Percentiles rank a stretch among this genome's conserved stretches.
Conservation (phyloP, 2,113 vertebrate genomes). For the Athene cunicularia region DNA sequence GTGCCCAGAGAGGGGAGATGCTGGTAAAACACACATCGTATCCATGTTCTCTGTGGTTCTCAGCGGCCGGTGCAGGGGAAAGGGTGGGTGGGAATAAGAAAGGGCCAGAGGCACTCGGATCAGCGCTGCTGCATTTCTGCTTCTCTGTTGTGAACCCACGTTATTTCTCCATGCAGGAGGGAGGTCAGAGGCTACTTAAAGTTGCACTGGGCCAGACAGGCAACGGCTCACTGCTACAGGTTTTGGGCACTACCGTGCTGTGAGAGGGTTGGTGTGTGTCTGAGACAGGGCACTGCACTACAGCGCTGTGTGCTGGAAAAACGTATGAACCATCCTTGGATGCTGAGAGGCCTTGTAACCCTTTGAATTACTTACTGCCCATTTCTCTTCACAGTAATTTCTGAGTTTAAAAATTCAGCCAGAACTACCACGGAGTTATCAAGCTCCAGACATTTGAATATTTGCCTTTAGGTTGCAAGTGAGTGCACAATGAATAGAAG, state of each 20-base stretch:
- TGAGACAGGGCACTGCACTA: background rate
- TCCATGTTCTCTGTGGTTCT: accelerated
- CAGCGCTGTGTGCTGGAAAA: background rate
- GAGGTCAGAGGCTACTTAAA: background rate
- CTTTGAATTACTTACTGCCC: background rate
- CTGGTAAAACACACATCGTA: background rate
- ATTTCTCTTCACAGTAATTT: background rate
- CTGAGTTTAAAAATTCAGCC: background rate
- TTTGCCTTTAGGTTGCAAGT: slow-evolving; percentile 52
- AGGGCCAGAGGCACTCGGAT: background rate
- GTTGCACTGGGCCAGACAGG: background rate
- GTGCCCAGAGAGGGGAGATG: background rate
- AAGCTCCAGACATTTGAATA: slow-evolving; percentile 52
- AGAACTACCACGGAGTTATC: background rate
- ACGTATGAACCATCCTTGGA: background rate
- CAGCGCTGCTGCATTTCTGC: background rate
- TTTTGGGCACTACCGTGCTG: background rate
- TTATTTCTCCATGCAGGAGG: background rate
- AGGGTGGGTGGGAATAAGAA: background rate
- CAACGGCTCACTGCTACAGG: background rate
- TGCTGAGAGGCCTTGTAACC: background rate
- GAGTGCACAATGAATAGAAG: slow-evolving; percentile 53
- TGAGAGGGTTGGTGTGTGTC: background rate
- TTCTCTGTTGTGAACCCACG: background rate
- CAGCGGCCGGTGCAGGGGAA: accelerated